These are phyloP conservation scores for Seladonia tumulorum DNA, from an alignment of 2,888 invertebrate genomes.

Conservation along the genomic window DNA sequence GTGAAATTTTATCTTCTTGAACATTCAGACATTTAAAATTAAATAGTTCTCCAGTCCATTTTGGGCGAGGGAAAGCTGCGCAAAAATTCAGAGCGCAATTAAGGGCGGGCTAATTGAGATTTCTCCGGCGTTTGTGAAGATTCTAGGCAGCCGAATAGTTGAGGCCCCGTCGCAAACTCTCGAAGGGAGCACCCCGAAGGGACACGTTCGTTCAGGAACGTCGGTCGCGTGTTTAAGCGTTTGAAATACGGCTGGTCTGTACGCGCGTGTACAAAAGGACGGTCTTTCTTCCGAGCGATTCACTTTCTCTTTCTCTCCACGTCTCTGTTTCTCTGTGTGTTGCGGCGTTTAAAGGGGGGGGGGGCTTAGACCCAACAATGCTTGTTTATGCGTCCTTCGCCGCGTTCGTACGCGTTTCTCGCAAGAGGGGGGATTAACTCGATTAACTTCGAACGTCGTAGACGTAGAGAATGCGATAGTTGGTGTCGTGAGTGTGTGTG, in stretches of 20 bases:
- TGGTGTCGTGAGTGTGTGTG: not conserved
- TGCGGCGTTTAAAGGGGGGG: slow-evolving; percentile 20
- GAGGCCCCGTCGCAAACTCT: not conserved
- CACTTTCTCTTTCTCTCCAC: not conserved
- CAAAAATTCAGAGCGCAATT: not conserved
- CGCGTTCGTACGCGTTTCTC: not conserved
- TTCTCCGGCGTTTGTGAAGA: not conserved
- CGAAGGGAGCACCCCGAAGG: not conserved
- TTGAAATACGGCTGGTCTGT: slow-evolving; percentile 36
- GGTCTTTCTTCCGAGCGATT: not conserved
- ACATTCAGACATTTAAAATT: too few species aligned
- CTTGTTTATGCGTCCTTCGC: slow-evolving; percentile 9
- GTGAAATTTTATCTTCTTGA: too few species aligned
- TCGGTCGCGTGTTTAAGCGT: slow-evolving; percentile 31
- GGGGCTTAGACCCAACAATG: slow-evolving; percentile 20
- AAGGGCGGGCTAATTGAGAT: not conserved
- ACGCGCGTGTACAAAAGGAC: slow-evolving; percentile 15
- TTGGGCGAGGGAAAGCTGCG: not conserved
- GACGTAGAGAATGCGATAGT: slow-evolving; percentile 4
- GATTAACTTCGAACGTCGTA: slow-evolving; percentile 17
- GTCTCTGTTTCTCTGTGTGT: not conserved
- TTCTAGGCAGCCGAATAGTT: slow-evolving; percentile 1
- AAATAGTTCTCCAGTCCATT: too few species aligned
- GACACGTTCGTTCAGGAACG: slow-evolving; percentile 12
- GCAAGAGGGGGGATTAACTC: not conserved